Conservation (phyloP, 2,888 invertebrate genomes). For the Cyclophora albipunctata region DNA sequence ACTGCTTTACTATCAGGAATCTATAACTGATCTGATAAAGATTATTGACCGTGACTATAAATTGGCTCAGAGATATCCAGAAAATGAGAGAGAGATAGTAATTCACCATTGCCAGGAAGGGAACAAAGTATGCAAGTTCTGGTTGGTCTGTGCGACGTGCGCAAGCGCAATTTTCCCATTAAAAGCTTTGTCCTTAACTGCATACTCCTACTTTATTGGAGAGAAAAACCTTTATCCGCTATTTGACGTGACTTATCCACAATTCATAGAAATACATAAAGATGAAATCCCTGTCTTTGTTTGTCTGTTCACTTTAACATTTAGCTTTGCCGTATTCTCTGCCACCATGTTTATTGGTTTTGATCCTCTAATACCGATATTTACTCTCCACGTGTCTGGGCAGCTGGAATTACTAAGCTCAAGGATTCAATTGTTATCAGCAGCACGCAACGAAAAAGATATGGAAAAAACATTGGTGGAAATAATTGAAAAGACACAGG, state of each 20-base stretch:
- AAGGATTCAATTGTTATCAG: constrained; percentile 34
- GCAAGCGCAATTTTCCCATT: constrained; percentile 37
- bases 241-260: constrained; percentile 42
- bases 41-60: constrained; percentile 40
- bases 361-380: constrained; percentile 55
- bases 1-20: constrained; percentile 28
- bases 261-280: constrained; percentile 33
- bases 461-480: constrained; percentile 30
- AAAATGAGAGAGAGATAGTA: constrained; percentile 34
- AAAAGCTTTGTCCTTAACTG: constrained; percentile 39
- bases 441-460: constrained; percentile 21
- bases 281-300: constrained; percentile 25
- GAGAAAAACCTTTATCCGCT: constrained; percentile 35
- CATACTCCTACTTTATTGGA: constrained; percentile 27
- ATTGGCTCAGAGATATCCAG: constrained; percentile 20
- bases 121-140: constrained; percentile 33
- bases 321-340: constrained; percentile 22
- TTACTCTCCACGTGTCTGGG: constrained; percentile 49
- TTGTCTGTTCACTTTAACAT: constrained; percentile 29
- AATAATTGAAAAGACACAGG: constrained; percentile 41
- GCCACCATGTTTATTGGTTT: constrained; percentile 41
- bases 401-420: constrained; percentile 43
- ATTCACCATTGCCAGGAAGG: constrained; percentile 31
- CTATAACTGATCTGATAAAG: constrained; percentile 30
- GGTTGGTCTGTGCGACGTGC: constrained; percentile 28